Evolutionary conservation across 1,140 invertebrate species (phyloP), one percentile per base, ranked within the genome.

Genomic region (Caenorhabditis brenneri): DNA sequence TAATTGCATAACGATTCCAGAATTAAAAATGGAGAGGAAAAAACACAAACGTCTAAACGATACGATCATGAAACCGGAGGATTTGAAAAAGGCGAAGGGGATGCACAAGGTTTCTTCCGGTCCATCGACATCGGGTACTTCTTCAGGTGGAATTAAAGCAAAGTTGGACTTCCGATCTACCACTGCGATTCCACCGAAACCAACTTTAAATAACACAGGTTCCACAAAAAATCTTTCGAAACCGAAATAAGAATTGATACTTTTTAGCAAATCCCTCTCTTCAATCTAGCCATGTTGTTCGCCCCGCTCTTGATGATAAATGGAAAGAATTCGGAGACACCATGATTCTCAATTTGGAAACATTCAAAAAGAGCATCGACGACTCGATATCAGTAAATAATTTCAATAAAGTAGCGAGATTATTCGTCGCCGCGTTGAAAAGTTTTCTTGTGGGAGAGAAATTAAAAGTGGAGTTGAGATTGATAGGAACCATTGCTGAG

Each of bases 381-480:
- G 65, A 74, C 0, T 29, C 65, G 36, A 46, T 74, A 24, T 6
- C n/a, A 12, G 65, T 36, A n/a, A 24, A 24, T 12, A 39, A 74
- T 74, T 74, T 74, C n/a, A 42, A 31, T 19, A 74, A 74, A 42
- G 19, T 74, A 7, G 65, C 65, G 0, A 39, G 29, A 39, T 22
- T 74, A n/a, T 74, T 74, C 22, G 65, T 74, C 65, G 65, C 65
- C n/a, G 65, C 65, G 6, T 46, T 74, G n/a, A 74, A 74, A 24
- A 74, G 65, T 24, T 74, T 74, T 46, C 4, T 74, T 6, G 22
- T 9, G 5, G 65, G 65, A 6, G 65, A 74, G 10, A 74, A 74
- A 15, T n/a, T 74, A n/a, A 74, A 74, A 74, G 24, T 74, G 3
- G 65, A 74, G 22, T n/a, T 74, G 2, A n/a, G 65, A 74, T 22